A percentile compares a stretch with the other conserved stretches of the same genome.
These are phyloP conservation scores for Eurypyga helias DNA, from an alignment of 2,113 vertebrate species.

Conservation along the genomic window DNA sequence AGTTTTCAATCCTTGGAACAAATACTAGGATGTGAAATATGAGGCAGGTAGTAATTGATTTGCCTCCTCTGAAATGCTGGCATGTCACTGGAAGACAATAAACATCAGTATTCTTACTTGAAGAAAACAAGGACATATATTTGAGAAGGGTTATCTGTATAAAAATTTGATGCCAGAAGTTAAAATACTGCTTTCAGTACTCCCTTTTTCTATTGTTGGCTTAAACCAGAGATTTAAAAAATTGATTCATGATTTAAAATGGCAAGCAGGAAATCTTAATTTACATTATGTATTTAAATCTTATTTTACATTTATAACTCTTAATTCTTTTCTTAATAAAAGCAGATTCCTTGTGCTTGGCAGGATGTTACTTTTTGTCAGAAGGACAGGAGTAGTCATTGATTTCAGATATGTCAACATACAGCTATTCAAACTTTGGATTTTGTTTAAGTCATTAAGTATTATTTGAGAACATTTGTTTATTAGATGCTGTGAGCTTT, in stretches of 20 bases:
- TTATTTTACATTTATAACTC: not conserved
- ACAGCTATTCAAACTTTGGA: not conserved
- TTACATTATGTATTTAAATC: not conserved
- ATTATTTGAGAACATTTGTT: not conserved
- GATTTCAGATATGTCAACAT: not conserved
- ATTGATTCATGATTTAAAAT: not conserved
- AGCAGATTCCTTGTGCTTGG: not conserved
- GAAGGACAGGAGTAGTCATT: not conserved
- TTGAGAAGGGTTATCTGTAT: not conserved
- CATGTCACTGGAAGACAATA: not conserved
- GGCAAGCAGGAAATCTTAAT: not conserved
- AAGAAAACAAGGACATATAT: not conserved
- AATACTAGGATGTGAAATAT: not conserved
- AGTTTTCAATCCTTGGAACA: conserved; percentile 14
- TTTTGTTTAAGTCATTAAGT: not conserved
- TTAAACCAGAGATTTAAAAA: not conserved
- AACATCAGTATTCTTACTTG: not conserved
- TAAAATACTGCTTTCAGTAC: not conserved
- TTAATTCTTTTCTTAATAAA: not conserved
- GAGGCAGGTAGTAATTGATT: conserved; percentile 23
- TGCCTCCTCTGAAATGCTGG: conserved; percentile 15
- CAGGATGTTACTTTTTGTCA: not conserved
- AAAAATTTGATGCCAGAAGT: not conserved
- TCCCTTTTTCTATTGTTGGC: not conserved
- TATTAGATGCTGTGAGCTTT: not conserved